These are phyloP conservation scores for Furcifer pardalis DNA, from an alignment of 2,797 vertebrate genomes.

Conservation along the genomic window DNA sequence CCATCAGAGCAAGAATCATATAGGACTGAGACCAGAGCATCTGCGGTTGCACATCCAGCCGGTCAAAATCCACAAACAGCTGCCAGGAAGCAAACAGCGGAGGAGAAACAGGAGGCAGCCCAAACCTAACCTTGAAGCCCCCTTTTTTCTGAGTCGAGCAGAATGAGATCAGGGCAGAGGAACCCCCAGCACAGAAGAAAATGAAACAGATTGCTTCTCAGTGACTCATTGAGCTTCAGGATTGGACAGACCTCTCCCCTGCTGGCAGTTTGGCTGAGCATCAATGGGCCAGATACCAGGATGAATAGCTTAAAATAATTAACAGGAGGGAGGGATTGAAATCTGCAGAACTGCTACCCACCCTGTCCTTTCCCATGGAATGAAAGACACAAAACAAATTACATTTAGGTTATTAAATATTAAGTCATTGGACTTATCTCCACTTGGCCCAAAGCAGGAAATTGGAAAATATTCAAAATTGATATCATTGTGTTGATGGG, in stretches of 20 bases:
- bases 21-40: slow-evolving; percentile 56
- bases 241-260: slow-evolving; percentile 83
- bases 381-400: slow-evolving; percentile 79
- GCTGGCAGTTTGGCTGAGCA: slow-evolving; percentile 82
- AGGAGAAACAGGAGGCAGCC: slow-evolving; percentile 61
- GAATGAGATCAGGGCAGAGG: slow-evolving; percentile 72
- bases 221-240: slow-evolving; percentile 88
- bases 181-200: slow-evolving; percentile 79
- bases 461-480: slow-evolving; percentile 80
- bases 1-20: slow-evolving; percentile 67
- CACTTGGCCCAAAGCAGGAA: slow-evolving; percentile 79
- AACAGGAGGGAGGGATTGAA: slow-evolving; percentile 66
- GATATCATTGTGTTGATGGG: slow-evolving; percentile 76
- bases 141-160: slow-evolving; percentile 66
- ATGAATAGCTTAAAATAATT: slow-evolving; percentile 87
- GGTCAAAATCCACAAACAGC: slow-evolving; percentile 62
- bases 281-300: slow-evolving; percentile 80
- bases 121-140: slow-evolving; percentile 72
- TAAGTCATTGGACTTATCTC: slow-evolving; percentile 83
- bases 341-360: slow-evolving; percentile 78
- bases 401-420: slow-evolving; percentile 85
- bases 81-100: slow-evolving; percentile 60
- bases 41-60: slow-evolving; percentile 53
- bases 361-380: slow-evolving; percentile 77
- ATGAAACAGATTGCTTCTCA: slow-evolving; percentile 84